A percentile compares a stretch with the other conserved stretches of the same genome.
Evolutionary conservation across 2,797 vertebrate species (phyloP).

Genomic region (Bradypodion ventrale): DNA sequence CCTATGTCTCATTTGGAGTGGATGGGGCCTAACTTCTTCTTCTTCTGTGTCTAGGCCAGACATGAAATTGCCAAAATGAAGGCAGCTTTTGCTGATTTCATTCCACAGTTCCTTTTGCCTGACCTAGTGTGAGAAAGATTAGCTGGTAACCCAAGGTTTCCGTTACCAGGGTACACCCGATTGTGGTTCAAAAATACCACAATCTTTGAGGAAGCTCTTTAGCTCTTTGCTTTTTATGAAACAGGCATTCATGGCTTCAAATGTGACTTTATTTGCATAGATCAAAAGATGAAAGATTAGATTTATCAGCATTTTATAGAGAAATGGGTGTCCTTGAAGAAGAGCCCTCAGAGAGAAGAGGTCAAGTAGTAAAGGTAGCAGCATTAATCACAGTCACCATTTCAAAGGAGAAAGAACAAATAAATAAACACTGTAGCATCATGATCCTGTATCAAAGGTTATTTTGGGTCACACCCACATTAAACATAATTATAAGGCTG

Average conservation of each 20-base stretch:
- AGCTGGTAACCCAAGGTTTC: no score
- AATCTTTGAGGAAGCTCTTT: no score
- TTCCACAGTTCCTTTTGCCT: no score
- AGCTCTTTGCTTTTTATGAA: slow-evolving; percentile 16
- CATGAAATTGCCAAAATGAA: no score
- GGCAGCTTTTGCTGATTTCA: no score
- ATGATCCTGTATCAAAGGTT: slow-evolving; percentile 67
- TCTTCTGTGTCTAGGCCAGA: no score
- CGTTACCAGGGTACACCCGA: no score
- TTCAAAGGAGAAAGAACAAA: slow-evolving; percentile 75
- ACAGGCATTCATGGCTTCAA: slow-evolving; percentile 45
- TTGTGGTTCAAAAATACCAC: no score
- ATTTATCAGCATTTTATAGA: slow-evolving; percentile 75
- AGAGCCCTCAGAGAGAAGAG: slow-evolving; percentile 68
- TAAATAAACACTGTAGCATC: slow-evolving; percentile 76
- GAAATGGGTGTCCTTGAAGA: slow-evolving; percentile 75
- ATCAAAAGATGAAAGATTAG: slow-evolving; percentile 67
- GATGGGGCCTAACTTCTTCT: background rate
- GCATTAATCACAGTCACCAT: slow-evolving; percentile 78
- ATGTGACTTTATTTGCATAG: slow-evolving; percentile 64
- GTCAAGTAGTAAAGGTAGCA: slow-evolving; percentile 72
- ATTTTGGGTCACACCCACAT: slow-evolving; percentile 69
- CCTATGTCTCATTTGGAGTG: background rate
- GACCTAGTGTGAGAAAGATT: no score
- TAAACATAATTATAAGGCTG: slow-evolving; percentile 73